phyloP scores from a whole-genome alignment of 1,140 invertebrate genomes.

The Marisa cornuarietis region DNA sequence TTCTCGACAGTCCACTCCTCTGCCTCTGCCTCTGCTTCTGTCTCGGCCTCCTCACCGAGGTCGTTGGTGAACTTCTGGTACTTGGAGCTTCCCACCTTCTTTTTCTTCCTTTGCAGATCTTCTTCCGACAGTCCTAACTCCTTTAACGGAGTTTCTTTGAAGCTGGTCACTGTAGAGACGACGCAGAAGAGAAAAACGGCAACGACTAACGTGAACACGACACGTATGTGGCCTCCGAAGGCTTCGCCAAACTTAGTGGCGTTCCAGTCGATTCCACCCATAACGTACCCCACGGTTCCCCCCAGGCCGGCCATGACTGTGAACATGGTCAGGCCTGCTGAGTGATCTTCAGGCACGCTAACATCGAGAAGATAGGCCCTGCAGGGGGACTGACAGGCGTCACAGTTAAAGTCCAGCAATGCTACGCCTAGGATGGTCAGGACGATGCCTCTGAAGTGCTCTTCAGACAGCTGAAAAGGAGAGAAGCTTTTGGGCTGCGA shows the following conservation, averaged over 20 bases:
- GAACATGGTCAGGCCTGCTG: slow-evolving; percentile 90
- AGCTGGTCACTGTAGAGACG: slow-evolving; percentile 53
- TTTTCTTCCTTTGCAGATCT: slow-evolving; percentile 48
- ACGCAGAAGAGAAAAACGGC: slow-evolving; percentile 53
- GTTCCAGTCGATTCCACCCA: slow-evolving; percentile 91
- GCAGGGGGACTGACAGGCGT: slow-evolving; percentile 93
- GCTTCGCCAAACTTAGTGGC: slow-evolving; percentile 76
- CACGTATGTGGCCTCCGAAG: slow-evolving; percentile 83
- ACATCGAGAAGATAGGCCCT: slow-evolving; percentile 93
- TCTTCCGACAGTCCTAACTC: slow-evolving; percentile 41
- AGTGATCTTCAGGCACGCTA: slow-evolving; percentile 91
- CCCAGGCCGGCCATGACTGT: slow-evolving; percentile 96
- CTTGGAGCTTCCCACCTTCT: slow-evolving; percentile 62
- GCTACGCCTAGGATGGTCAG: slow-evolving; percentile 94
- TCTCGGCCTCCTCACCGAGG: slow-evolving; percentile 36
- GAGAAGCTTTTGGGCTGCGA: background rate
- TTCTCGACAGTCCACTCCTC: slow-evolving; percentile 21
- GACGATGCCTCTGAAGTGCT: slow-evolving; percentile 70
- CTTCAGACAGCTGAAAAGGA: slow-evolving; percentile 18
- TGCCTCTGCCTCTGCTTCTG: slow-evolving; percentile 13
- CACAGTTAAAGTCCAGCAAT: slow-evolving; percentile 93
- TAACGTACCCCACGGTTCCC: slow-evolving; percentile 90
- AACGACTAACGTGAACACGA: slow-evolving; percentile 71
- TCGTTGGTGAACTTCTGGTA: slow-evolving; percentile 59
- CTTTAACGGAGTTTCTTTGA: slow-evolving; percentile 57